Conservation (phyloP, 1,140 invertebrate genomes). For the Bombus cullumanus region DNA sequence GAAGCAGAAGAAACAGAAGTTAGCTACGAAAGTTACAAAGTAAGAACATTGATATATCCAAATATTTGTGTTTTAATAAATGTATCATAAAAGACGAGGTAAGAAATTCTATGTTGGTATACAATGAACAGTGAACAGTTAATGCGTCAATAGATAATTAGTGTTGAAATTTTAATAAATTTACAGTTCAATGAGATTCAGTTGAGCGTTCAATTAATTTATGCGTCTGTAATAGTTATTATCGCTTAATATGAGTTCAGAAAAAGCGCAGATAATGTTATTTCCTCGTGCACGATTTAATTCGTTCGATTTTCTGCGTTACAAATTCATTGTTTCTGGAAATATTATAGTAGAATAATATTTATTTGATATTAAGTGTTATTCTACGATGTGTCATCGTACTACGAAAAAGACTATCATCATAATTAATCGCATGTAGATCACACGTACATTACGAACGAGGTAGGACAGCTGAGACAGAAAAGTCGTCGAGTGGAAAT, state of each 20-base stretch:
- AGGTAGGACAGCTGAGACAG: not conserved
- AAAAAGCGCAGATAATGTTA: no score
- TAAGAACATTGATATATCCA: not conserved
- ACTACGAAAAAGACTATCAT: slow-evolving; percentile 18
- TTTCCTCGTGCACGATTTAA: not conserved
- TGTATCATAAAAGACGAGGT: not conserved
- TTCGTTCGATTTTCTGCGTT: not conserved
- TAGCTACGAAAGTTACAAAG: not conserved
- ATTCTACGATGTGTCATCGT: not conserved
- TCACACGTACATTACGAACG: not conserved
- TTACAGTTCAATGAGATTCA: not conserved
- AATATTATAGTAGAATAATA: not conserved
- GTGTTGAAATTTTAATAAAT: not conserved
- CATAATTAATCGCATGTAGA: slow-evolving; percentile 6
- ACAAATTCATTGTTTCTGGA: no score
- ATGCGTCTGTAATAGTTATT: no score
- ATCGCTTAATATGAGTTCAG: no score
- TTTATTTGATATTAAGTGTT: not conserved
- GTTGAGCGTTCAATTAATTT: no score
- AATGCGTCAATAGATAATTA: no score
- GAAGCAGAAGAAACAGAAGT: not conserved
- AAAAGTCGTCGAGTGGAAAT: slow-evolving; percentile 12
- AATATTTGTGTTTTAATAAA: not conserved
- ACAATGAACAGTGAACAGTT: no score
- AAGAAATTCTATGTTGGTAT: no score